Base-by-base conservation (phyloP, 2,888 invertebrate genomes). In the Lysandra coridon region DNA sequence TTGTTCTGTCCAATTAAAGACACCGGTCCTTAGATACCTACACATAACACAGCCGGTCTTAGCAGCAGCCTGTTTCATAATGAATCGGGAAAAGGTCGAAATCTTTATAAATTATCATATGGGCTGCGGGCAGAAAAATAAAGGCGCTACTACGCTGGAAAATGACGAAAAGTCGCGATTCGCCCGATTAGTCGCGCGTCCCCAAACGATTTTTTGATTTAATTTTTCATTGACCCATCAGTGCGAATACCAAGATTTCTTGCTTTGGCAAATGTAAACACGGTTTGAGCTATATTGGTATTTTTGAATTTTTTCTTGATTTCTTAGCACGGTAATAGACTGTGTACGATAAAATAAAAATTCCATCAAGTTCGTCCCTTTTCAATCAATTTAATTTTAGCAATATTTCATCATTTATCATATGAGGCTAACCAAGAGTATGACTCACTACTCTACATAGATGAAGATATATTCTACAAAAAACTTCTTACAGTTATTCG, bases 101-200 rank as follows among this genome's bases (percentile, higher is more conserved):
- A 76, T 12, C 30, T 75, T 49, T 57, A 57, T 76, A 76, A 76
- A 53, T 53, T 76, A 76, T 76, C 49, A 33, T 57, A 33, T 53
- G 2, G 17, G 53, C 76, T 2, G 33, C 57, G 33, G 30, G 33
- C 57, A 53, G 30, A 57, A 76, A 17, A 37, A 33, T 69, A 69
- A 69, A 5, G 69, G 17, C 37, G 33, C 17, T 12, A 69, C 33
- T 5, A 14, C 33, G 33, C 69, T 69, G 69, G 30, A 33, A 37
- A 69, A 33, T 69, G 33, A 12, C 69, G 33, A 69, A 33, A 33
- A 33, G 33, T 69, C 10, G 33, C 5, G 33, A 64, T 30, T 23
- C 10, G 30, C 64, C 30, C 30, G 6, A 64, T 30, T 30, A 69
- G 2, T 69, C 69, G 33, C 69, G 23, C 30, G 4, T 30, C 23